These are phyloP conservation scores for Monodelphis domestica DNA, from an alignment of 2,797 vertebrate genomes.

Conservation along the genomic window DNA sequence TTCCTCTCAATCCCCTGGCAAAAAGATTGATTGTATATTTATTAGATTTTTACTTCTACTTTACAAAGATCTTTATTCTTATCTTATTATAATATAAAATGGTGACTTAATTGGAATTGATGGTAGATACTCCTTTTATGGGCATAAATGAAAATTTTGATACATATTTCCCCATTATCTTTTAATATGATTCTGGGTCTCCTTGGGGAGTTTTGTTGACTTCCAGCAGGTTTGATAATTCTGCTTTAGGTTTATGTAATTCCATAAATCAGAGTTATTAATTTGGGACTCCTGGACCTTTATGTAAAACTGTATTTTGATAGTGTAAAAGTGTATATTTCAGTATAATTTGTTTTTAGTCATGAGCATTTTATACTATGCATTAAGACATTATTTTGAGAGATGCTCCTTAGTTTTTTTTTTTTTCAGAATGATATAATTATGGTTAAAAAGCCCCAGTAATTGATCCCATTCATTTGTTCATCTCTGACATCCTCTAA, in stretches of 20 bases:
- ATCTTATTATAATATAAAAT: not conserved
- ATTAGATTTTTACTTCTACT: conserved; percentile 47
- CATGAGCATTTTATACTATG: not conserved
- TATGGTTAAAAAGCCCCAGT: not conserved
- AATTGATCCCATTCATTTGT: not conserved
- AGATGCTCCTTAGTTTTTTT: not conserved
- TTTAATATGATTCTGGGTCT: not conserved
- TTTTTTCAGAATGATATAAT: not conserved
- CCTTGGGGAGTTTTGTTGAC: not conserved
- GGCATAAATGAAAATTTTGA: not conserved
- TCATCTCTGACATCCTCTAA: not conserved
- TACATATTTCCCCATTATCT: not conserved
- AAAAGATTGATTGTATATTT: conserved; percentile 49
- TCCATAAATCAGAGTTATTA: not conserved
- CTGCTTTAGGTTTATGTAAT: not conserved
- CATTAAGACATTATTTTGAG: not conserved
- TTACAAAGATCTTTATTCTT: conserved; percentile 46
- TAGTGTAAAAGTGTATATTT: not conserved
- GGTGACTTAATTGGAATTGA: not conserved
- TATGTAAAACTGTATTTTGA: not conserved
- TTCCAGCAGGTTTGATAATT: not conserved
- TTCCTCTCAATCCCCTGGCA: not conserved
- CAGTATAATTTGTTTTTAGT: not conserved
- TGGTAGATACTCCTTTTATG: not conserved
- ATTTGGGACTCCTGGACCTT: not conserved